Conservation (phyloP, 2,797 vertebrate species). For the Acipenser oxyrinchus region DNA sequence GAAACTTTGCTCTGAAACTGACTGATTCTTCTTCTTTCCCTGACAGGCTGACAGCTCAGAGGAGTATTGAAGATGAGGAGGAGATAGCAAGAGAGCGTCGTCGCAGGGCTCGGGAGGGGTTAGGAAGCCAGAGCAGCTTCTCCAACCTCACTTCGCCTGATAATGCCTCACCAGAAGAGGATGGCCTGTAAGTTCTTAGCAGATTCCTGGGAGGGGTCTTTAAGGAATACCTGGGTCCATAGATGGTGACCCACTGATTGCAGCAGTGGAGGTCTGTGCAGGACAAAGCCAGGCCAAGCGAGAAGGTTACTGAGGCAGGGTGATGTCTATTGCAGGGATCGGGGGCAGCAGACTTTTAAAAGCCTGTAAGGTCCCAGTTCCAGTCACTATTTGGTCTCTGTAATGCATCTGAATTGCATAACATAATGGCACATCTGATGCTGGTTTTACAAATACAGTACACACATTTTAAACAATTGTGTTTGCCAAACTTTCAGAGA, state of each 20-base stretch:
- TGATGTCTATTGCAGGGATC: background rate
- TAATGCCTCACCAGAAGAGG: constrained; percentile 27
- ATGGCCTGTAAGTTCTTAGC: constrained; percentile 61
- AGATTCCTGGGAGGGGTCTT: background rate
- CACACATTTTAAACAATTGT: no score
- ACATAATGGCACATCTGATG: no score
- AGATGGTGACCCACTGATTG: no score
- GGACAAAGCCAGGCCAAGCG: background rate
- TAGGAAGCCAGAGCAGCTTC: constrained; percentile 23
- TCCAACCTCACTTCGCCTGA: constrained; percentile 36
- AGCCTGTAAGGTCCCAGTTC: no score
- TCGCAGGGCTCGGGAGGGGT: constrained; percentile 52
- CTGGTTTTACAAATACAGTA: no score
- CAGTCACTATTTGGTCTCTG: no score
- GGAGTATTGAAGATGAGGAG: constrained; percentile 76
- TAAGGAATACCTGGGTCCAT: no score
- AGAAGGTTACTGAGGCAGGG: background rate
- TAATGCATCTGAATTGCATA: no score
- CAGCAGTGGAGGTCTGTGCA: background rate
- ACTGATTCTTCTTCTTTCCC: background rate
- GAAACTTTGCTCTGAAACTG: background rate
- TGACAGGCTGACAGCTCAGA: constrained; percentile 71
- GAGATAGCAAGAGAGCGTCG: constrained; percentile 64
- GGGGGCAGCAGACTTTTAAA: background rate
- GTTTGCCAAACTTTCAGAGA: no score